Percentiles rank a stretch among this genome's conserved stretches.
Evolutionary conservation across 2,888 invertebrate species (phyloP).

Genomic region (Plagiodera versicolora): DNA sequence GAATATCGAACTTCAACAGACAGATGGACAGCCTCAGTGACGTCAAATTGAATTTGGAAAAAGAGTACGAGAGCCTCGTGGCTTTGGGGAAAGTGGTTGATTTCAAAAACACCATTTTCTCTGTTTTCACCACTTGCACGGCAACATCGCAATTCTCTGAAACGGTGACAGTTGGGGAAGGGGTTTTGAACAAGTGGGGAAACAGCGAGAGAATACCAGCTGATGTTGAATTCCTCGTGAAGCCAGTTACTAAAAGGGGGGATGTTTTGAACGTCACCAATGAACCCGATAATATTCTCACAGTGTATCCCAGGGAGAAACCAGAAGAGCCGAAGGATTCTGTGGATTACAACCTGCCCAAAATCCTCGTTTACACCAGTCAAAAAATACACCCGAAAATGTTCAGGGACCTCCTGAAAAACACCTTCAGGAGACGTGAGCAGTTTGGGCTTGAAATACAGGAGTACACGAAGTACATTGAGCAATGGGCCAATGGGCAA

Average conservation of each 20-base stretch:
- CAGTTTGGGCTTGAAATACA: neutral
- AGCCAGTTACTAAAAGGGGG: conserved; percentile 17
- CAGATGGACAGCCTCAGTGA: conserved; percentile 22
- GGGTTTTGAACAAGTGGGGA: conserved; percentile 14
- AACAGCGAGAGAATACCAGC: conserved; percentile 1
- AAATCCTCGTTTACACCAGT: conserved; percentile 31
- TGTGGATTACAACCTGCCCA: conserved; percentile 23
- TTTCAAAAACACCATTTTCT: conserved; percentile 20
- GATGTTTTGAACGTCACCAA: conserved; percentile 23
- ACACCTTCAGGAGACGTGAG: conserved; percentile 14
- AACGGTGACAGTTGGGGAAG: neutral
- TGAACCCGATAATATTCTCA: conserved; percentile 26
- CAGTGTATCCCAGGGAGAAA: conserved; percentile 18
- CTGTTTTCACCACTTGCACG: conserved; percentile 26
- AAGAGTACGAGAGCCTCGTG: conserved; percentile 21
- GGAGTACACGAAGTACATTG: conserved; percentile 31
- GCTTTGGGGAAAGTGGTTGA: conserved; percentile 15
- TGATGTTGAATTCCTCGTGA: conserved; percentile 2
- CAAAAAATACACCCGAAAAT: conserved; percentile 23
- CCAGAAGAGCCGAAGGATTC: too few species aligned
- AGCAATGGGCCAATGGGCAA: conserved; percentile 34
- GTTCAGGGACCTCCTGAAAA: conserved; percentile 27
- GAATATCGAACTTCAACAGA: conserved; percentile 15
- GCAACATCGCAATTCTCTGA: conserved; percentile 17
- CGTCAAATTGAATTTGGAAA: conserved; percentile 23